These are phyloP conservation scores for Laterallus jamaicensis DNA, from an alignment of 2,113 vertebrate species.

Conservation along the genomic window DNA sequence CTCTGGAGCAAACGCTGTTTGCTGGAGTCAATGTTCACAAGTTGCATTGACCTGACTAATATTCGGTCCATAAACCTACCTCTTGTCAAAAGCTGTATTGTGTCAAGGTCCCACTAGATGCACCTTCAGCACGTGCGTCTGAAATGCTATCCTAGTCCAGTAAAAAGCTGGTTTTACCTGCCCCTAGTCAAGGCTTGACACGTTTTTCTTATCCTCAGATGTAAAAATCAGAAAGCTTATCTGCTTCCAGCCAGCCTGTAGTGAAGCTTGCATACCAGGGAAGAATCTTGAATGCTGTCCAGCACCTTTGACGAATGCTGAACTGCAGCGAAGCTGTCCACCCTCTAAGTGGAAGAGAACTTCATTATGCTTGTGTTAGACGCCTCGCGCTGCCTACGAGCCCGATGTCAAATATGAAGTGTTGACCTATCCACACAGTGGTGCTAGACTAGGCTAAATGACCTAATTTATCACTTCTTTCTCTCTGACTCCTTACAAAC, in stretches of 20 bases:
- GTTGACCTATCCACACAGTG: background rate
- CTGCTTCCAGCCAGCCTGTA: background rate
- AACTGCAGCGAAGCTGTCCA: background rate
- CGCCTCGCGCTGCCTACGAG: background rate
- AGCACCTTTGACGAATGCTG: background rate
- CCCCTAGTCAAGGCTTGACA: background rate
- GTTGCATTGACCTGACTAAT: background rate
- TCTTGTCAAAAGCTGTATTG: slow-evolving; percentile 7
- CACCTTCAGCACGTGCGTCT: background rate
- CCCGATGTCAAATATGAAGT: background rate
- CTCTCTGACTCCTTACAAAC: background rate
- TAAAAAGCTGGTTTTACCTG: background rate
- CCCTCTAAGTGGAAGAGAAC: slow-evolving; percentile 12
- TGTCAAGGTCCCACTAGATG: background rate
- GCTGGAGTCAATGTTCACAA: background rate
- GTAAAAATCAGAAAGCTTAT: background rate
- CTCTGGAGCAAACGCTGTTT: background rate
- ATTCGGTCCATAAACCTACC: background rate
- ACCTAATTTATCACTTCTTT: slow-evolving; percentile 5
- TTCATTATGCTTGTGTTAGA: background rate
- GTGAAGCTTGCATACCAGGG: background rate
- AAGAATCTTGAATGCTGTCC: background rate
- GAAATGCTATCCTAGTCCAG: background rate
- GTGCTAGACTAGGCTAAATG: background rate
- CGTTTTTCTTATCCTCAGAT: background rate